phyloP scores from a whole-genome alignment of 2,113 vertebrate genomes.

The Cryptotis parvus region DNA sequence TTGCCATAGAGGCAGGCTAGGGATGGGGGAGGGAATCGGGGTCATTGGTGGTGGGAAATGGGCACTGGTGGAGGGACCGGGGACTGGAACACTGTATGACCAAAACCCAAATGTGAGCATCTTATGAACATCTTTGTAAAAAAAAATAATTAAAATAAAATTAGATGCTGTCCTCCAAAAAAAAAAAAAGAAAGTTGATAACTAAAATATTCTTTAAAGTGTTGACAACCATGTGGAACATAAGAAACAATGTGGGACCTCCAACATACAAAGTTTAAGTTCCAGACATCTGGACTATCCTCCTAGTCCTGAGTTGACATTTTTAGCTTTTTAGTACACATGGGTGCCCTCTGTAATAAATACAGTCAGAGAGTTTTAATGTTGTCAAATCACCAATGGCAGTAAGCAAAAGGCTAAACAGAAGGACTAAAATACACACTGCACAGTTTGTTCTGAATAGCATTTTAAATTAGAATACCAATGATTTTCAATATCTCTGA shows the following conservation, averaged over 20 bases:
- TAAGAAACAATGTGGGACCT: too few relatives aligned
- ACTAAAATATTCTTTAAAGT: neutral
- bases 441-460: conserved; percentile 37
- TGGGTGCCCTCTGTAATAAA: conserved; percentile 54
- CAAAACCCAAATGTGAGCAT: too few relatives aligned
- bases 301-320: neutral
- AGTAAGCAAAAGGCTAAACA: conserved; percentile 55
- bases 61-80: too few relatives aligned
- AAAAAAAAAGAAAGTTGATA: conserved; percentile 39
- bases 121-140: too few relatives aligned
- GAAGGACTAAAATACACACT: conserved; percentile 59
- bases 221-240: neutral
- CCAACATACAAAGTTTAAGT: too few relatives aligned
- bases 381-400: conserved; percentile 20
- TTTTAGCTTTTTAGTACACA: conserved; percentile 45
- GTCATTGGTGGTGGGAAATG: too few relatives aligned
- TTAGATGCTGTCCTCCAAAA: too few relatives aligned
- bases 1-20: too few relatives aligned
- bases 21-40: too few relatives aligned
- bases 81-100: too few relatives aligned
- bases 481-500: conserved; percentile 34
- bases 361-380: conserved; percentile 48
- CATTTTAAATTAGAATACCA: conserved; percentile 64
- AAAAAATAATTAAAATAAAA: too few relatives aligned
- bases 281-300: neutral